phyloP scores from a whole-genome alignment of 1,140 invertebrate species.

The Heliconius congener region DNA sequence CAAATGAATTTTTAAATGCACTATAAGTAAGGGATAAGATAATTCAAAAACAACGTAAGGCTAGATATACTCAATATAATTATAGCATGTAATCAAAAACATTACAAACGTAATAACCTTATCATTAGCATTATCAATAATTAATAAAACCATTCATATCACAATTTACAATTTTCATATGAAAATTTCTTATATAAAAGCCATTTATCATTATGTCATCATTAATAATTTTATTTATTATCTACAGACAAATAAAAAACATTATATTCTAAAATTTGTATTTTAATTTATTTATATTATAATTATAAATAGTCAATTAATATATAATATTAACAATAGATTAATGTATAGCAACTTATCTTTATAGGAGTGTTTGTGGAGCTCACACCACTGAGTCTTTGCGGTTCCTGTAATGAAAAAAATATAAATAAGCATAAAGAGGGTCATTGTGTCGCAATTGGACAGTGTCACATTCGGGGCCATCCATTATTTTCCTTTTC shows the following conservation, averaged over 20 bases:
- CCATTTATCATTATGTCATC: not conserved
- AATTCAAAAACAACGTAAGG: constrained; percentile 10
- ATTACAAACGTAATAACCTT: constrained; percentile 18
- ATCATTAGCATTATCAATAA: constrained; percentile 3
- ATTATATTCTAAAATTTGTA: constrained; percentile 72
- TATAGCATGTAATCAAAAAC: constrained; percentile 4
- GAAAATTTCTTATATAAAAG: constrained; percentile 15
- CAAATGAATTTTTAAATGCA: not conserved
- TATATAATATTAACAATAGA: constrained; percentile 74
- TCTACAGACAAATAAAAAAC: constrained; percentile 43
- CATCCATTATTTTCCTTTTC: no score
- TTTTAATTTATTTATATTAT: constrained; percentile 64
- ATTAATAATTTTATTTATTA: not conserved
- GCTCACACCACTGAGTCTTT: constrained; percentile 81
- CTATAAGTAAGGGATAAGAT: not conserved
- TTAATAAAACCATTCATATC: constrained; percentile 15
- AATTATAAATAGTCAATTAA: constrained; percentile 76
- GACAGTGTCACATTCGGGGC: no score
- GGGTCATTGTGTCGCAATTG: no score
- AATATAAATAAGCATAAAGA: not conserved
- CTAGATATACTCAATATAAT: constrained; percentile 1
- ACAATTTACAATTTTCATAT: constrained; percentile 18
- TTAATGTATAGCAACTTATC: constrained; percentile 73
- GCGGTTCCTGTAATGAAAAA: constrained; percentile 71
- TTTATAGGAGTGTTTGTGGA: constrained; percentile 43